phyloP scores from a whole-genome alignment of 1,140 invertebrate species.

The Aricia agestis region DNA sequence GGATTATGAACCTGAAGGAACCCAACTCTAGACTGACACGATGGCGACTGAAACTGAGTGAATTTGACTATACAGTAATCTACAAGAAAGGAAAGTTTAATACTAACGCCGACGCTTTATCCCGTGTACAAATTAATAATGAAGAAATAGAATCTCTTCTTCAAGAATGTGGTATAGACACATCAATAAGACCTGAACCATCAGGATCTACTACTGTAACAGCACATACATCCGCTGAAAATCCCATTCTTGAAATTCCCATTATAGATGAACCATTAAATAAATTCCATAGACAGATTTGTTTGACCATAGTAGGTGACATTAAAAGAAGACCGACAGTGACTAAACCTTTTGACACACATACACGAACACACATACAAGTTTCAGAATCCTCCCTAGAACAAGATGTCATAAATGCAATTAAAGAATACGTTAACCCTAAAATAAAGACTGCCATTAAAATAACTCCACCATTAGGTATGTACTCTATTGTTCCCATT shows the following conservation, averaged over 20 bases:
- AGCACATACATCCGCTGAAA: slow-evolving; percentile 18
- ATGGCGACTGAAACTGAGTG: slow-evolving; percentile 26
- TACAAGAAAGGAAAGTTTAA: slow-evolving; percentile 28
- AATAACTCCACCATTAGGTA: slow-evolving; percentile 24
- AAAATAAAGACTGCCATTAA: slow-evolving; percentile 21
- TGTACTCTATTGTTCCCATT: slow-evolving; percentile 23
- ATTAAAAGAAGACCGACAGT: slow-evolving; percentile 23
- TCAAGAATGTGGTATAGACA: slow-evolving; percentile 20
- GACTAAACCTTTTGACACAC: slow-evolving; percentile 26
- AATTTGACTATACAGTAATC: slow-evolving; percentile 24
- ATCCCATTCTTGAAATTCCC: slow-evolving; percentile 25
- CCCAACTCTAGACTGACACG: slow-evolving; percentile 25
- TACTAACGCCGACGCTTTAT: slow-evolving; percentile 26
- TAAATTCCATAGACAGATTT: slow-evolving; percentile 28
- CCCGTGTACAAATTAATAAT: slow-evolving; percentile 23
- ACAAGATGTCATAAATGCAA: slow-evolving; percentile 22
- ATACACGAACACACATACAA: slow-evolving; percentile 26
- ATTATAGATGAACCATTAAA: slow-evolving; percentile 26
- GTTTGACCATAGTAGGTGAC: slow-evolving; percentile 26
- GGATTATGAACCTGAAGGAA: slow-evolving; percentile 27
- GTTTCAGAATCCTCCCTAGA: slow-evolving; percentile 22
- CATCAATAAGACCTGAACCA: slow-evolving; percentile 19
- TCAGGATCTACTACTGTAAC: slow-evolving; percentile 17
- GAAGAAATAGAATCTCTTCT: slow-evolving; percentile 20
- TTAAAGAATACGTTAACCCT: slow-evolving; percentile 26